Percentiles rank a stretch among this genome's conserved stretches.
phyloP scores from a whole-genome alignment of 2,113 vertebrate genomes.

The Rhinolophus sinicus region DNA sequence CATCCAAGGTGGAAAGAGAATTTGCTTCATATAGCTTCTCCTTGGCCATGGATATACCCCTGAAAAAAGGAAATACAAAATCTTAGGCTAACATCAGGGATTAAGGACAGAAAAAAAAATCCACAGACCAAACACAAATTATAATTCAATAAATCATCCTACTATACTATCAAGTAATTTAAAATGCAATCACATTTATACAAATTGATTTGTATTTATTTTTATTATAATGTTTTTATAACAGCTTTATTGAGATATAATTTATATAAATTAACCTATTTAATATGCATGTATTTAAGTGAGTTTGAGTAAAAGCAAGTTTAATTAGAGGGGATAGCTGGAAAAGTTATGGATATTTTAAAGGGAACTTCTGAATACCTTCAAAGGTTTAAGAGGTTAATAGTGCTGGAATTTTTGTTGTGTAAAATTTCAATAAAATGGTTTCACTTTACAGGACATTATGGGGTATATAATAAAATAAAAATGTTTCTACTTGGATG shows the following conservation, averaged over 20 bases:
- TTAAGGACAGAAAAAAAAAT: background rate
- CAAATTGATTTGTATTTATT: background rate
- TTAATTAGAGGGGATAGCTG: conserved; percentile 22
- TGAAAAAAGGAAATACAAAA: conserved; percentile 26
- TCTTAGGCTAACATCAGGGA: background rate
- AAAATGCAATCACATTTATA: background rate
- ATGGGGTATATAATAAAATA: background rate
- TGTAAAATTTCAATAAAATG: conserved; percentile 41
- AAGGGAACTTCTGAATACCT: conserved; percentile 42
- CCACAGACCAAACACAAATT: background rate
- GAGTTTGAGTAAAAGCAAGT: background rate
- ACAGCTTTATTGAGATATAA: conserved; percentile 25
- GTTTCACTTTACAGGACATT: conserved; percentile 21
- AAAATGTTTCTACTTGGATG: conserved; percentile 8
- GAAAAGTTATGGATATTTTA: conserved; percentile 38
- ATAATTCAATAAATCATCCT: conserved; percentile 26
- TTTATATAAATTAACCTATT: conserved; percentile 50
- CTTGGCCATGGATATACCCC: background rate
- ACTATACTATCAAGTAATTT: background rate
- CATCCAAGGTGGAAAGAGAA: conserved; percentile 1
- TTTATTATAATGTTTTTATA: background rate
- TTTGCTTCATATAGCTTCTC: background rate
- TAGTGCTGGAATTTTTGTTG: conserved; percentile 19
- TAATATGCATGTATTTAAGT: conserved; percentile 19
- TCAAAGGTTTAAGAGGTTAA: conserved; percentile 51